Base-by-base conservation (phyloP, 1,140 invertebrate species). In the Eumeta japonica region DNA sequence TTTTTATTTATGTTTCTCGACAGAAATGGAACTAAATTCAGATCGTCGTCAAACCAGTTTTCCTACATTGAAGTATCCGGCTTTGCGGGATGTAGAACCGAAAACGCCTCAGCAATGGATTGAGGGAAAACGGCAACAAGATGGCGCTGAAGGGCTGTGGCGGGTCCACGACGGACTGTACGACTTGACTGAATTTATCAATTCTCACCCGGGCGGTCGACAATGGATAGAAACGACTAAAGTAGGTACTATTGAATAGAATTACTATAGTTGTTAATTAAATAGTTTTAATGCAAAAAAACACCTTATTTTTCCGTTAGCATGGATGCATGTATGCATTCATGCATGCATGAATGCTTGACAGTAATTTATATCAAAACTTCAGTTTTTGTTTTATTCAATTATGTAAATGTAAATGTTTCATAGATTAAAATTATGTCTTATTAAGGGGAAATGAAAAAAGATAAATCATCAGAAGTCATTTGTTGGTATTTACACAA, bases 101-200 rank as follows among this genome's bases (percentile, higher is more conserved):
- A 72, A 62, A 40, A 60, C 58, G 7, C 46, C 62, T 1, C 49
- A 65, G 3, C 47, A 63, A 45, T 84, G 85, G 85, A 38, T 92
- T 7, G 67, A 79, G 29, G 81, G 79, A 1, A 88, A 87, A 54
- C 66, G 68, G 36, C 43, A 62, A 2, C 80, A 85, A 46, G 88
- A 92, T 55, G 83, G 82, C 7, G 86, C 88, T 0, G 86, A 88
- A 58, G 81, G 78, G 10, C 65, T 90, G 0, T 93, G 90, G 90
- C 76, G 90, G 31, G 79, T 92, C 11, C 79, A 84, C 43, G 81
- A 92, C 60, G 73, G 71, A 19, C 76, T 93, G 0, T 93, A 92
- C 55, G 85, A 92, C 62, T 70, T 93, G 15, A 78, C 72, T 1
- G 59, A 76, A 11, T 92, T 89, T 51, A 67, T 84, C 0, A 46